These are phyloP conservation scores for Dysidea cf. avara DNA, from an alignment of 37 sponge, comb jelly and placozoan species.

Conservation along the genomic window DNA sequence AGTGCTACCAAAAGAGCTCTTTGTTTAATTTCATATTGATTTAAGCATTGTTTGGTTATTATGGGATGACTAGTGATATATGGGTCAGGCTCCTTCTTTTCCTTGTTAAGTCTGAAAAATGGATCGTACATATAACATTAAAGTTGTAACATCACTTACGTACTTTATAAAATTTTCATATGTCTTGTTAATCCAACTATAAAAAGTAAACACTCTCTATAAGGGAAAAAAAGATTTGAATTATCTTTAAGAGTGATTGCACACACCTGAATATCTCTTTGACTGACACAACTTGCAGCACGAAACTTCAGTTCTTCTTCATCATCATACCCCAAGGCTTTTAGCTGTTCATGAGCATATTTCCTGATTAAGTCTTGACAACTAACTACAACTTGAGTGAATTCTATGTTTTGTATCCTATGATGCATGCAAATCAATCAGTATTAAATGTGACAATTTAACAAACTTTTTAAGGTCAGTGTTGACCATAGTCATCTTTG, in stretches of 20 bases:
- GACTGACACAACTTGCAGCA: constrained; percentile 83
- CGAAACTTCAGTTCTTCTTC: constrained; percentile 50
- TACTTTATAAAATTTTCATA: constrained; percentile 26
- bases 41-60: too few species aligned
- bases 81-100: too few species aligned
- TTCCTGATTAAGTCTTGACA: constrained; percentile 73
- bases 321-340: background rate
- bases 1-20: constrained; percentile 67
- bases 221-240: too few species aligned
- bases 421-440: too few species aligned
- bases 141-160: too few species aligned
- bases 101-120: too few species aligned
- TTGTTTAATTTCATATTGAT: constrained; percentile 14
- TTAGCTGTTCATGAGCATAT: constrained; percentile 67
- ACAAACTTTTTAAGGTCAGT: constrained; percentile 1
- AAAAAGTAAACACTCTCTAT: constrained; percentile 60
- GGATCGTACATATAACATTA: too few species aligned
- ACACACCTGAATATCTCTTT: constrained; percentile 90
- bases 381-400: constrained; percentile 47
- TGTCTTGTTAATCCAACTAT: constrained; percentile 52
- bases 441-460: constrained; percentile 32
- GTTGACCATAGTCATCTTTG: constrained; percentile 55
- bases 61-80: too few species aligned
- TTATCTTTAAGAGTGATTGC: too few species aligned
- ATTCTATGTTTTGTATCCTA: constrained; percentile 21